phyloP scores from a whole-genome alignment of 2,113 vertebrate genomes.

The Hemiscyllium ocellatum region DNA sequence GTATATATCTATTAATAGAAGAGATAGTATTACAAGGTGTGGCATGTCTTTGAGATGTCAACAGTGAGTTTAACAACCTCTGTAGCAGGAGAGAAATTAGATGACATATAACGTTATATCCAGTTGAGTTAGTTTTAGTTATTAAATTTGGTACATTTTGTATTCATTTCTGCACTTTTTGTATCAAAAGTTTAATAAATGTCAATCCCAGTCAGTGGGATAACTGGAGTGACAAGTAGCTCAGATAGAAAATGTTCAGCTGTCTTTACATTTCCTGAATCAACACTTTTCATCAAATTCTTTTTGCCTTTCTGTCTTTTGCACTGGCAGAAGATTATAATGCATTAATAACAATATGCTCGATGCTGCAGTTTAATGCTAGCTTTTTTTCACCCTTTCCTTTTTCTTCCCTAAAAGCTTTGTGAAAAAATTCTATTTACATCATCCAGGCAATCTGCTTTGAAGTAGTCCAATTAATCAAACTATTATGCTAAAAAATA shows the following conservation, averaged over 20 bases:
- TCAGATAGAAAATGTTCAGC: neutral
- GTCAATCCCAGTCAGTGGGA: neutral
- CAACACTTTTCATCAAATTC: neutral
- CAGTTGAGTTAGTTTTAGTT: neutral
- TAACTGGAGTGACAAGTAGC: neutral
- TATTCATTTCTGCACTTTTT: neutral
- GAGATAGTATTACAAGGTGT: neutral
- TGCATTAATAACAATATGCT: slow-evolving; percentile 6
- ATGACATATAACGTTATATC: neutral
- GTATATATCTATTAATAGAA: neutral
- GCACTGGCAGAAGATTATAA: neutral
- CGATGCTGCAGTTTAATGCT: neutral
- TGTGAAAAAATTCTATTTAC: slow-evolving; percentile 91
- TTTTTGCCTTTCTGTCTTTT: neutral
- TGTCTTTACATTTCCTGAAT: neutral
- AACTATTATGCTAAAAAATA: slow-evolving; percentile 78
- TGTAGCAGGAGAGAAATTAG: neutral
- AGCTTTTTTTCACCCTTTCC: slow-evolving; percentile 63
- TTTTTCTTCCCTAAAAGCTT: slow-evolving; percentile 56
- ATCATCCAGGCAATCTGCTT: slow-evolving; percentile 96
- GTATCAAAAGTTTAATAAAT: neutral
- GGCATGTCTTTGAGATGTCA: neutral
- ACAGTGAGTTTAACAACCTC: neutral
- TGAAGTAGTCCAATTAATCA: slow-evolving; percentile 78
- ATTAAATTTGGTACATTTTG: neutral